phyloP scores from a whole-genome alignment of 1,140 invertebrate genomes.

The Saccostrea cuccullata region DNA sequence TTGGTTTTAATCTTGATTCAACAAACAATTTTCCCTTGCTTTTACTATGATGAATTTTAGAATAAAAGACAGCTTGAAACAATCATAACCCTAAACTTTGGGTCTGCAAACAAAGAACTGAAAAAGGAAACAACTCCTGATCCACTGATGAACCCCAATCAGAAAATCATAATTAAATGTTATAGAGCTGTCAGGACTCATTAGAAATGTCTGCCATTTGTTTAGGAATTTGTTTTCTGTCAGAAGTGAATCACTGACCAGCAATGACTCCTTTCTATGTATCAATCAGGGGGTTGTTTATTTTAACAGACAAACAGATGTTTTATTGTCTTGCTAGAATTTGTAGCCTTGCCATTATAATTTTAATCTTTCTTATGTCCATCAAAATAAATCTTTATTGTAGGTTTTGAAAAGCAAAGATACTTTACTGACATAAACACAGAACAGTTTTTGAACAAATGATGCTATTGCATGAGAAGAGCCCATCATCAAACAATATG shows the following conservation, averaged over 20 bases:
- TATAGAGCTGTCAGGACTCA: conserved; percentile 12
- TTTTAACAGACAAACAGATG: not conserved
- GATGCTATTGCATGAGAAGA: not conserved
- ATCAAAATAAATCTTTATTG: not conserved
- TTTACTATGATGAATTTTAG: not conserved
- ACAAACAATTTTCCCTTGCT: not conserved
- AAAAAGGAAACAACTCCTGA: not conserved
- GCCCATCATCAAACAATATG: not conserved
- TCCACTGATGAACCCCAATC: not conserved
- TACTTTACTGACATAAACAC: not conserved
- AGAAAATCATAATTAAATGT: not conserved
- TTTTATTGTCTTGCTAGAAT: not conserved
- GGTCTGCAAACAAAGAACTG: not conserved
- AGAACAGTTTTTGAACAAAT: not conserved
- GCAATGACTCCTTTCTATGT: not conserved
- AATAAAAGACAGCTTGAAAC: conserved; percentile 3
- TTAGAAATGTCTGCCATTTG: conserved; percentile 35
- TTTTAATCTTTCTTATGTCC: not conserved
- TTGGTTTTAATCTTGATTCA: not conserved
- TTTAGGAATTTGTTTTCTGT: not conserved
- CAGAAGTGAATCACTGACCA: not conserved
- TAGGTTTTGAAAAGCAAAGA: not conserved
- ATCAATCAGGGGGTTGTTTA: not conserved
- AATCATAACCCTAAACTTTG: not conserved
- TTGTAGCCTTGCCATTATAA: not conserved